Percentiles rank a stretch among this genome's conserved stretches.
These are phyloP conservation scores for Talpa occidentalis DNA, from an alignment of 2,113 vertebrate genomes.

Conservation along the genomic window DNA sequence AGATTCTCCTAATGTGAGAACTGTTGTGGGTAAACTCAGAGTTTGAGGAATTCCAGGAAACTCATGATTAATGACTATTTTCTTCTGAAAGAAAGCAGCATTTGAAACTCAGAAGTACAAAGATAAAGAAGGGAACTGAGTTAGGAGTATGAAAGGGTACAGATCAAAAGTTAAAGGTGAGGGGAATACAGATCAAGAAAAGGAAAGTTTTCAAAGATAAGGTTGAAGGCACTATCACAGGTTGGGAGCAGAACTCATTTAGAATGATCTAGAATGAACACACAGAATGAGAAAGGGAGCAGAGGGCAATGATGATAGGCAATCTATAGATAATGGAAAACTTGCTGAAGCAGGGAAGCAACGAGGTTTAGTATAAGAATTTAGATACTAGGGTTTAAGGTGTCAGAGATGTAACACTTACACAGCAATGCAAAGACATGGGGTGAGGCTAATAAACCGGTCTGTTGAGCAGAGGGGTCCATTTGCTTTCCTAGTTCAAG, in stretches of 20 bases:
- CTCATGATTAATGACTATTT: background rate
- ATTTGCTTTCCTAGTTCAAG: background rate
- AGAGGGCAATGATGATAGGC: background rate
- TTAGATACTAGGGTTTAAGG: background rate
- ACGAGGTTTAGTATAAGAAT: background rate
- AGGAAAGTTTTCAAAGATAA: background rate
- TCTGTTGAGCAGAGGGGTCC: background rate
- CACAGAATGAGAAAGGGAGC: background rate
- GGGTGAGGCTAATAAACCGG: background rate
- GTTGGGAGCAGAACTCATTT: background rate
- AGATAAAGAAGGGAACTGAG: background rate
- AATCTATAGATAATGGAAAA: background rate
- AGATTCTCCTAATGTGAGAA: background rate
- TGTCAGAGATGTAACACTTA: background rate
- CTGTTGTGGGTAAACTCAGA: background rate
- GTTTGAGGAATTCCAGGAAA: background rate
- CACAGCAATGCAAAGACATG: background rate
- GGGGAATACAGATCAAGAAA: background rate
- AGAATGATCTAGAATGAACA: background rate
- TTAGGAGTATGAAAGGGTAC: background rate
- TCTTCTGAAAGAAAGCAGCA: conserved; percentile 1
- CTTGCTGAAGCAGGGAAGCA: background rate
- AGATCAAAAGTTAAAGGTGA: background rate
- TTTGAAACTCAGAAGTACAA: background rate
- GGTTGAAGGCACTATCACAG: background rate